Percentiles rank a stretch among this genome's conserved stretches.
These are phyloP conservation scores for Gobionotothen gibberifrons DNA, from an alignment of 2,797 vertebrate genomes.

Conservation along the genomic window DNA sequence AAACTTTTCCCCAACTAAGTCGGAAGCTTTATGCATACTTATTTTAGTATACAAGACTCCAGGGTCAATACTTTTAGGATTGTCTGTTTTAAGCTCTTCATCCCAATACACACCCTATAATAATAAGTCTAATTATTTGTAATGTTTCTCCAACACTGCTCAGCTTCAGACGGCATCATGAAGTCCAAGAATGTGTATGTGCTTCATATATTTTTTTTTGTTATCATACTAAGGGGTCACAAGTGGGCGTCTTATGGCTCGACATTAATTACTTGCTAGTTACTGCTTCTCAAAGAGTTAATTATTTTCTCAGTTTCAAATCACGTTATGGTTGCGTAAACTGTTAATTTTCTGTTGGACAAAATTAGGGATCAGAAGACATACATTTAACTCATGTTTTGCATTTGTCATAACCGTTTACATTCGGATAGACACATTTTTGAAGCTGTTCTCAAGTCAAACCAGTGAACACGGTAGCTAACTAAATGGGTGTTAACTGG, in stretches of 20 bases:
- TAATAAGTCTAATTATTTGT: not conserved
- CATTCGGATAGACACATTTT: not conserved
- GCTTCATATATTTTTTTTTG: too few species aligned
- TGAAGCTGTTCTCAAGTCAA: too few species aligned
- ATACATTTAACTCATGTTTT: not conserved
- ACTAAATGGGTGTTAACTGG: too few species aligned
- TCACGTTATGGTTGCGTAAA: not conserved
- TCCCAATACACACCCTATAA: not conserved
- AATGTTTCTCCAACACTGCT: not conserved
- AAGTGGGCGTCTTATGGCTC: too few species aligned
- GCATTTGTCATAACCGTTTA: not conserved
- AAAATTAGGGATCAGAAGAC: not conserved
- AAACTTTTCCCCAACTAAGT: slow-evolving; percentile 49
- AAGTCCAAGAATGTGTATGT: not conserved
- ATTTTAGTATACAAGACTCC: not conserved
- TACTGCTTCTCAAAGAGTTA: too few species aligned
- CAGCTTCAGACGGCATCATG: not conserved
- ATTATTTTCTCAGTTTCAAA: too few species aligned
- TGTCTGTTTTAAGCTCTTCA: not conserved
- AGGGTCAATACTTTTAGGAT: not conserved
- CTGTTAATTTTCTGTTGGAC: not conserved
- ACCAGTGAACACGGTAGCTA: too few species aligned
- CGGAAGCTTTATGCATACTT: not conserved
- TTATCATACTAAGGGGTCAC: too few species aligned
- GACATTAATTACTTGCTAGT: too few species aligned